These are phyloP conservation scores for Uria aalge DNA, from an alignment of 2,113 vertebrate genomes.

Conservation along the genomic window DNA sequence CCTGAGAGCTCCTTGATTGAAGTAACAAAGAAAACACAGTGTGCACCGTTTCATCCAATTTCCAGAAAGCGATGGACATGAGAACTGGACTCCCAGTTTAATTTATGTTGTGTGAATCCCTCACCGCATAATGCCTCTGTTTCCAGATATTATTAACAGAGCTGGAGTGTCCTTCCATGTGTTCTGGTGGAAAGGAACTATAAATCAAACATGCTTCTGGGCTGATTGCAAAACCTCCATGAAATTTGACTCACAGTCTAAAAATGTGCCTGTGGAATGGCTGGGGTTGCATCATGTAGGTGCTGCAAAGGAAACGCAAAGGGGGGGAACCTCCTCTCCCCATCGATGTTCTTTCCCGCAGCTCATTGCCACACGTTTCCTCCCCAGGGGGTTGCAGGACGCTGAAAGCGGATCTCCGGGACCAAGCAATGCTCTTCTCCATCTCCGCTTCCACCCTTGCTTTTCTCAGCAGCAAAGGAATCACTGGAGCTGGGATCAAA, in stretches of 20 bases:
- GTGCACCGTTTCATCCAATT: neutral
- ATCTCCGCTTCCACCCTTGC: neutral
- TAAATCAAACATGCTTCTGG: constrained; percentile 31
- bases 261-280: constrained; percentile 57
- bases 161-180: neutral
- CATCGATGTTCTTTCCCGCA: neutral
- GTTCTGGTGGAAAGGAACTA: neutral
- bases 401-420: neutral
- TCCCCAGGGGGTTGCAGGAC: neutral
- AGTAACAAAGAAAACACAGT: neutral
- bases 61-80: neutral
- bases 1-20: neutral
- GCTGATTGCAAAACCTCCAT: constrained; percentile 15
- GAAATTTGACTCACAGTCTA: constrained; percentile 71
- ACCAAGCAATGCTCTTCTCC: neutral
- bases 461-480: neutral
- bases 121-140: neutral
- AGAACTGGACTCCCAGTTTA: neutral
- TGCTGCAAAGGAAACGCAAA: neutral
- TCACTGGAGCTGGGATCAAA: neutral
- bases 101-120: neutral
- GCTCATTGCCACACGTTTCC: neutral
- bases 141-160: neutral
- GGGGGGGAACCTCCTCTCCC: neutral
- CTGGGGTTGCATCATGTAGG: constrained; percentile 31